Base-by-base conservation (phyloP, 2,888 invertebrate species). In the Noctua fimbriata region DNA sequence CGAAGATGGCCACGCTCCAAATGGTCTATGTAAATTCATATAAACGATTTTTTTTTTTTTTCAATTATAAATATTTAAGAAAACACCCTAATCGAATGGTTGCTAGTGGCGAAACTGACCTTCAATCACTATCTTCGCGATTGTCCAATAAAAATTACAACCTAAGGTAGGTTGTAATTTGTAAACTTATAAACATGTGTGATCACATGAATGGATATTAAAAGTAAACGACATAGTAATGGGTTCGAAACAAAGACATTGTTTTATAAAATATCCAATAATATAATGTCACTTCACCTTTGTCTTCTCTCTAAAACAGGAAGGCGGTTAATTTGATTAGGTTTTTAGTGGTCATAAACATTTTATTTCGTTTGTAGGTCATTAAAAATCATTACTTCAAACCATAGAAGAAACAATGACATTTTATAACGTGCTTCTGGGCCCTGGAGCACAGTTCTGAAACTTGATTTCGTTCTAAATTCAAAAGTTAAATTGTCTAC, bases 181-280 rank as follows among this genome's bases (percentile, higher is more conserved):
- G n/a, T n/a, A n/a, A n/a, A 44, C 66, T 41, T 65, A 69, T 69
- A 74, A 72, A 75, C 71, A 79, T 32, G 41, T 44, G n/a, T n/a
- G 28, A 28, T 60, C 67, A 55, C 21, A 44, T 74, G 73, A 74
- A 77, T 74, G 60, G 52, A 3, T 36, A 16, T 47, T 69, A 74
- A 66, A 80, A 69, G 72, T 85, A 75, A 69, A 85, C 74, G 52
- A 72, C 58, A 21, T 76, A 79, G 44, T 73, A 58, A 60, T 44
- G n/a, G 47, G 16, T 47, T 44, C 70, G 47, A 66, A 47, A 85
- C 86, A 85, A 82, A 83, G 73, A 63, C 70, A 78, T 83, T 85
- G 85, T 82, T 85, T 73, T 71, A 78, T 65, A 71, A 71, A 79
- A 76, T 77, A 78, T 76, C 10, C 47, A 79, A 73, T 76, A 71